Conservation (phyloP, 2,797 vertebrate genomes). For the Clarias platycephalus region DNA sequence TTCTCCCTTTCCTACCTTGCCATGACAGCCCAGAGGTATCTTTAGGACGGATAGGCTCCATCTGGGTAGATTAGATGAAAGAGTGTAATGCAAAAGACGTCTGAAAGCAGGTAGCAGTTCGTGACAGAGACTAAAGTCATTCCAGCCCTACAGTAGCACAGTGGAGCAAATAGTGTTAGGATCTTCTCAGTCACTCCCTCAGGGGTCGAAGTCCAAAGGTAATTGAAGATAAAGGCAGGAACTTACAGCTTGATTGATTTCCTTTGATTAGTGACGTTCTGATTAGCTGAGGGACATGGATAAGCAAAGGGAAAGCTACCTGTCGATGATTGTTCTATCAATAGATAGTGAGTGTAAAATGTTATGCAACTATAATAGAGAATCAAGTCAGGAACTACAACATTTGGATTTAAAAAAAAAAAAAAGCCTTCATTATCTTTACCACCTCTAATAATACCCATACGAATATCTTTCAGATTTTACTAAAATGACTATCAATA, state of each 20-base stretch:
- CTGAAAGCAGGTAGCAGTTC: constrained; percentile 1
- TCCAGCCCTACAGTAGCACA: constrained; percentile 20
- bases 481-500: background rate
- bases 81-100: constrained; percentile 7
- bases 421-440: too few relatives aligned
- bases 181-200: constrained; percentile 12
- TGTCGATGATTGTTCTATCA: background rate
- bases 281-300: background rate
- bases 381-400: background rate
- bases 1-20: constrained; percentile 22
- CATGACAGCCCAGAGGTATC: background rate
- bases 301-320: background rate
- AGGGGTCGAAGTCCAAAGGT: constrained; percentile 32
- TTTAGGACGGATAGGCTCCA: background rate
- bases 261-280: background rate
- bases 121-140: constrained; percentile 16
- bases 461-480: background rate
- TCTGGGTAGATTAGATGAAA: constrained; percentile 3
- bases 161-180: constrained; percentile 2
- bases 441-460: background rate
- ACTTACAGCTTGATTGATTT: constrained; percentile 10
- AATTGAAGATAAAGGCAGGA: constrained; percentile 7
- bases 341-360: background rate
- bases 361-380: background rate
- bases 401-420: background rate